phyloP scores from a whole-genome alignment of 2,888 invertebrate species.

The Aspidapion aeneum region DNA sequence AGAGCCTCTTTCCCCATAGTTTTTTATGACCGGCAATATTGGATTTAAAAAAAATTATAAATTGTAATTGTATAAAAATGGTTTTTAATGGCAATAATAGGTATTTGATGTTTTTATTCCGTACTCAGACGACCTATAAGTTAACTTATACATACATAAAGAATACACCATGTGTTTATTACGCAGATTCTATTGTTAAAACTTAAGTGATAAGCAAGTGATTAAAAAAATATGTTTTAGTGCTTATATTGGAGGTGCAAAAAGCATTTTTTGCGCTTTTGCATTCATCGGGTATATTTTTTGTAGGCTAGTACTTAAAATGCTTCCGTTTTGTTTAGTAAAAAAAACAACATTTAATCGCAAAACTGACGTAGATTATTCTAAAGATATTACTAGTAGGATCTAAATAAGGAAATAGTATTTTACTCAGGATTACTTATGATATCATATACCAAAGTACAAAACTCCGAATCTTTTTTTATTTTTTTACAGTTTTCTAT shows the following conservation, averaged over 20 bases:
- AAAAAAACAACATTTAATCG: not conserved
- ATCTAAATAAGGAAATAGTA: not conserved
- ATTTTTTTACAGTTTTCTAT: not conserved
- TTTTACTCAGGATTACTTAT: not conserved
- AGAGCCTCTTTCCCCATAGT: too few species aligned
- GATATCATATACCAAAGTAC: conserved; percentile 4
- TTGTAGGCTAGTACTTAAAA: not conserved
- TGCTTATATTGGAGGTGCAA: not conserved
- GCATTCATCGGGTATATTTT: not conserved
- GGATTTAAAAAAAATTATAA: too few species aligned
- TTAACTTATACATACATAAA: too few species aligned
- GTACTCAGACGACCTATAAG: not conserved
- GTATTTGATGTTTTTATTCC: not conserved
- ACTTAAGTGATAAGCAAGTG: not conserved
- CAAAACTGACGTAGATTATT: not conserved
- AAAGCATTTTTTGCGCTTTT: not conserved
- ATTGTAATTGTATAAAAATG: not conserved
- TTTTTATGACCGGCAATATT: too few species aligned
- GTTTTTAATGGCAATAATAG: not conserved
- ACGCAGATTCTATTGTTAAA: not conserved
- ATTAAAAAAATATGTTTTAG: not conserved
- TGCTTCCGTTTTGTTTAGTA: not conserved
- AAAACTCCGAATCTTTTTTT: not conserved
- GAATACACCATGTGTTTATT: not conserved
- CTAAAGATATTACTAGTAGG: not conserved